Evolutionary conservation across 2,888 invertebrate genomes (phyloP), one percentile per base, ranked within the genome.

Genomic region (Mythimna vitellina): DNA sequence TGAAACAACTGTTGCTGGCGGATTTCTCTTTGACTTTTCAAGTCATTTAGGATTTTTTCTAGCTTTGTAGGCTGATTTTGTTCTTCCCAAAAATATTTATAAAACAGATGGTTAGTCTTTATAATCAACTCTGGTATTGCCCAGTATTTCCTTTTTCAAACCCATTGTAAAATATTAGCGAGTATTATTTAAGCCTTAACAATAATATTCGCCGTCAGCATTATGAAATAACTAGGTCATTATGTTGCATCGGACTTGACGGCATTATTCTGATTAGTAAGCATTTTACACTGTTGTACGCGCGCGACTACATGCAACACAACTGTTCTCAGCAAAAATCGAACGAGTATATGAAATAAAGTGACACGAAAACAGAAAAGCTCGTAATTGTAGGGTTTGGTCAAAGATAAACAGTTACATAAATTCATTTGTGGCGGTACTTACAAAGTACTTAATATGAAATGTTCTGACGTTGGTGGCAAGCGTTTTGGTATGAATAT

Each of bases 391-490:
- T 54, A 60, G 53, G 65, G 6, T 61, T 64, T n/a, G 3, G 8
- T 46, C n/a, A 25, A 57, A 53, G 38, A 51, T 65, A 65, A 64
- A 51, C 56, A 61, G 42, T 74, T 67, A 9, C 60, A 46, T 20
- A 76, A 60, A 57, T 66, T 70, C 51, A 56, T 53, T 51, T 46
- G 46, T 73, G 42, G 35, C 63, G 69, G 54, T 67, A 17, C 22
- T 65, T 22, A 56, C 17, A 49, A 14, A 7, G 9, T 57, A 57
- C 20, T 53, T 22, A 70, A 61, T 49, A 80, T 81, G 81, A 80
- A 63, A 72, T 25, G 22, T 29, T 4, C 61, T 20, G 61, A 42
- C 10, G 53, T 61, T n/a, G 46, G 73, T 20, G 53, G 54, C 0
- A 56, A 49, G 3, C n/a, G 10, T 65, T 58, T 51, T 25, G 81